These are phyloP conservation scores for Aythya baeri DNA, from an alignment of 2,113 vertebrate species.

Conservation along the genomic window DNA sequence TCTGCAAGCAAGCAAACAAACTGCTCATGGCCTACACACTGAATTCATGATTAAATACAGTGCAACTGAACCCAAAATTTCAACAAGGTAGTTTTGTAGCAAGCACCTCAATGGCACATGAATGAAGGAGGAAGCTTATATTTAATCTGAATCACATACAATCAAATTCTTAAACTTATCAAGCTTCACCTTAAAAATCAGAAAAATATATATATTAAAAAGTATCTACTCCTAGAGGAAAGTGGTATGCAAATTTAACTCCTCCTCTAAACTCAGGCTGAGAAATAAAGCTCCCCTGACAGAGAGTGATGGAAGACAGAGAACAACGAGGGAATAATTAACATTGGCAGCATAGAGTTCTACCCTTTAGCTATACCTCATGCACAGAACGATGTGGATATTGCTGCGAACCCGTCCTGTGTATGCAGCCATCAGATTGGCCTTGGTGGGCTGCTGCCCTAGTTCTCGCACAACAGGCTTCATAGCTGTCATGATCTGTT, in stretches of 20 bases:
- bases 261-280: background rate
- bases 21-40: background rate
- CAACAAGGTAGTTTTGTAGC: background rate
- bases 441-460: slow-evolving; percentile 88
- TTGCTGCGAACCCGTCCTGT: slow-evolving; percentile 84
- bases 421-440: slow-evolving; percentile 89
- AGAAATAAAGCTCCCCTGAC: background rate
- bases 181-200: background rate
- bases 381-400: slow-evolving; percentile 90
- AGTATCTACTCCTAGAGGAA: background rate
- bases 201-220: background rate
- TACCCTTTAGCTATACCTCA: slow-evolving; percentile 81
- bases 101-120: background rate
- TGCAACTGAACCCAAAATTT: background rate
- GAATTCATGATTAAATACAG: background rate
- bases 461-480: slow-evolving; percentile 83
- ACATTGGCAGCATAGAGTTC: background rate
- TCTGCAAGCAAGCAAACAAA: background rate
- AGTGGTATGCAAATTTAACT: background rate
- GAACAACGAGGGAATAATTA: background rate
- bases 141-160: background rate
- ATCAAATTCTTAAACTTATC: background rate
- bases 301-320: background rate
- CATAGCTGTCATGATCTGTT: slow-evolving; percentile 86
- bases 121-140: background rate